Conservation (phyloP, 2,113 vertebrate species). For the Lethenteron reissneri region DNA sequence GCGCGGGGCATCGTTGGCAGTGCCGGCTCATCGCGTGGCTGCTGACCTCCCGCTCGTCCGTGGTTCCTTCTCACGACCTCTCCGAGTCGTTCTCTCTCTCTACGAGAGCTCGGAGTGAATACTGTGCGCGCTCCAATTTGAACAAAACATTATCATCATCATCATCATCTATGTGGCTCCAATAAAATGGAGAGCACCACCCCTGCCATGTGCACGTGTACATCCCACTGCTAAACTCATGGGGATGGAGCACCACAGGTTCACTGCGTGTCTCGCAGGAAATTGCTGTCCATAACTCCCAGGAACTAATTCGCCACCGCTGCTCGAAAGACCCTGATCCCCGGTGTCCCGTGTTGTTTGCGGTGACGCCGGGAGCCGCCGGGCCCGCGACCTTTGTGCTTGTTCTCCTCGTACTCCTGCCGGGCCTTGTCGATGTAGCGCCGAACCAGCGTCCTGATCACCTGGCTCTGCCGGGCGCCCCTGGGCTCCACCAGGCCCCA, state of each 20-base stretch:
- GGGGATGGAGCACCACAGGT: neutral
- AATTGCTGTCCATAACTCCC: neutral
- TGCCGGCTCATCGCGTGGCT: too few species aligned
- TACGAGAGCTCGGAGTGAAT: too few species aligned
- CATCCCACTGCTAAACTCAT: neutral
- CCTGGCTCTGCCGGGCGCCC: slow-evolving; percentile 35
- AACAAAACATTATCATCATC: too few species aligned
- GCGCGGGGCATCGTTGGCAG: too few species aligned
- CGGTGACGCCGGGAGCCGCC: neutral
- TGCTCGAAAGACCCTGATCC: neutral
- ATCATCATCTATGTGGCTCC: too few species aligned
- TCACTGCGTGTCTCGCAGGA: neutral
- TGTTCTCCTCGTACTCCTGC: slow-evolving; percentile 49
- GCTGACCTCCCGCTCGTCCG: too few species aligned
- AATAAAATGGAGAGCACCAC: too few species aligned
- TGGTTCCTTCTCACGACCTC: too few species aligned
- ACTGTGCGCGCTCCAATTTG: too few species aligned
- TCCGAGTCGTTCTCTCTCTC: too few species aligned
- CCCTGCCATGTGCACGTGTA: neutral
- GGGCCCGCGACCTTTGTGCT: slow-evolving; percentile 38
- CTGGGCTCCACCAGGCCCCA: slow-evolving; percentile 11
- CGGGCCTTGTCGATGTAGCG: slow-evolving; percentile 51
- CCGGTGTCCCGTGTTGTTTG: neutral
- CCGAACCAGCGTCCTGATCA: slow-evolving; percentile 49
- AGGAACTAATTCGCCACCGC: neutral